A percentile compares a stretch with the other conserved stretches of the same genome.
phyloP scores from a whole-genome alignment of 2,888 invertebrate genomes.

The Ichneumoninae sp. region DNA sequence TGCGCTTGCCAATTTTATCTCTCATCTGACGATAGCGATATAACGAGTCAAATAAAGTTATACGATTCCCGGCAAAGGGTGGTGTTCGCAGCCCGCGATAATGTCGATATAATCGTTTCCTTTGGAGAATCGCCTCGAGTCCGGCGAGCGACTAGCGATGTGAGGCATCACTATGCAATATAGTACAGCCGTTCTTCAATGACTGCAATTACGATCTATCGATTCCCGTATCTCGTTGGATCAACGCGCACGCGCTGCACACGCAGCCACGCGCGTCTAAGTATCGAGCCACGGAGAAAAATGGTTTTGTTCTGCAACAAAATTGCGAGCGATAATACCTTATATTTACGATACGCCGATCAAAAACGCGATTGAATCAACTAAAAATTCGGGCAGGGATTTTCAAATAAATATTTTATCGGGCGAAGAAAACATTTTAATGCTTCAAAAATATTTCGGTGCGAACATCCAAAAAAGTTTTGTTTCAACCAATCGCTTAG shows the following conservation, averaged over 20 bases:
- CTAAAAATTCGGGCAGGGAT: too few species aligned
- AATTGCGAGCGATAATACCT: too few species aligned
- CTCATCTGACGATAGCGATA: conserved; percentile 45
- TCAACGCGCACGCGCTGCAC: neutral
- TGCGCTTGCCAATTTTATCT: conserved; percentile 43
- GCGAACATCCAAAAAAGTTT: too few species aligned
- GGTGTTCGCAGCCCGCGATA: neutral
- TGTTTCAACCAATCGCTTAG: too few species aligned
- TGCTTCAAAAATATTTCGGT: too few species aligned
- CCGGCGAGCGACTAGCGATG: neutral
- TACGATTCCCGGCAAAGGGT: conserved; percentile 25
- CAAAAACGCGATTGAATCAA: too few species aligned
- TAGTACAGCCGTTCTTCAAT: conserved; percentile 25
- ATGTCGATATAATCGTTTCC: conserved; percentile 29
- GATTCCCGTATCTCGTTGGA: conserved; percentile 18
- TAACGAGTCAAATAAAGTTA: conserved; percentile 33
- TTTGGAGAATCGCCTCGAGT: conserved; percentile 8
- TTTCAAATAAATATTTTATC: too few species aligned
- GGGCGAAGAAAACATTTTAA: too few species aligned
- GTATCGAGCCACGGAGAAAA: neutral
- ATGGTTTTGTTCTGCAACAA: neutral
- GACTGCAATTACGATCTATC: conserved; percentile 46
- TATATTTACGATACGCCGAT: too few species aligned
- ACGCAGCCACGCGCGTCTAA: neutral
- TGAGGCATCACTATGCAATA: conserved; percentile 15